Conservation (phyloP, 2,113 vertebrate genomes). For the Chelonoidis abingdonii region DNA sequence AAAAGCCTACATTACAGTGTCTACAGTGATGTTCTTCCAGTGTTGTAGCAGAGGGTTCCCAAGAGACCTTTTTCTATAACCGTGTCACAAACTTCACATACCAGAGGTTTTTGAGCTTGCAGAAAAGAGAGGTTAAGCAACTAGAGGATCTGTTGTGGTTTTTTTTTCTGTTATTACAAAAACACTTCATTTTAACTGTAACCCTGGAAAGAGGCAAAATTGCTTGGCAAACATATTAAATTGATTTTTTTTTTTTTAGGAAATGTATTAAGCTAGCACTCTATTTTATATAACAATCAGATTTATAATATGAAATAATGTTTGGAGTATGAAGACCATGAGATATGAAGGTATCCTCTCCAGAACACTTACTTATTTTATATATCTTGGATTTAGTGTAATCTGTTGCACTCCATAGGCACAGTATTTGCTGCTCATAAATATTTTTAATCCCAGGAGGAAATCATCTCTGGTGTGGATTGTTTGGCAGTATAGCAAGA, state of each 20-base stretch:
- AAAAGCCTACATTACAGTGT: not conserved
- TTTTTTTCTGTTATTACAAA: not conserved
- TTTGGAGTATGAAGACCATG: not conserved
- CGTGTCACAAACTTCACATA: not conserved
- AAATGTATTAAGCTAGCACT: not conserved
- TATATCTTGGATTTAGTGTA: not conserved
- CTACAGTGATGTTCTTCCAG: not conserved
- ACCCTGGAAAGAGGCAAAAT: not conserved
- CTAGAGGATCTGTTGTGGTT: not conserved
- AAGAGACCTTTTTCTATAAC: not conserved
- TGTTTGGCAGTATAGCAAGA: not conserved
- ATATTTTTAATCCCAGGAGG: not conserved
- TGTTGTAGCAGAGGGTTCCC: not conserved
- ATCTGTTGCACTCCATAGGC: accelerated
- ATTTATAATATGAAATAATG: not conserved
- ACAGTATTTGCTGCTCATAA: not conserved
- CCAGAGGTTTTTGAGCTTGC: not conserved
- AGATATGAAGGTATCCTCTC: not conserved
- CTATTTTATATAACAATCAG: not conserved
- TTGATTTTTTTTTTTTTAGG: not conserved
- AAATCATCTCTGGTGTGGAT: not conserved
- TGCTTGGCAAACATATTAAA: not conserved
- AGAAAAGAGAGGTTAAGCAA: not conserved
- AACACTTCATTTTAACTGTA: not conserved
- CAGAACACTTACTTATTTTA: not conserved